phyloP scores from a whole-genome alignment of 2,888 invertebrate genomes.

The Globia sparganii region DNA sequence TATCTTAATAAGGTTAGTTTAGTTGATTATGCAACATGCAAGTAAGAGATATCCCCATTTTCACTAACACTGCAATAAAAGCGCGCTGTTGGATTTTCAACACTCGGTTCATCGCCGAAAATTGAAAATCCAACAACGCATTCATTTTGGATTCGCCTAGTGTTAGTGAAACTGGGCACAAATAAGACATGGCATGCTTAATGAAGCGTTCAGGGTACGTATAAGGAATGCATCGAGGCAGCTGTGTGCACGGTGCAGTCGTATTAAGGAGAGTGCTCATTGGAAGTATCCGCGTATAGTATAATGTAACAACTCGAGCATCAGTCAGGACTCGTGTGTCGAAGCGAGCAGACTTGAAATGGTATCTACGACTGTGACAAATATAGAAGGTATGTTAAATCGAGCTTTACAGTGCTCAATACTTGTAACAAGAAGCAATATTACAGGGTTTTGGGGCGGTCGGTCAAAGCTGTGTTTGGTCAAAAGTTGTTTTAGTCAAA shows the following conservation, averaged over 20 bases:
- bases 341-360: neutral
- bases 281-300: neutral
- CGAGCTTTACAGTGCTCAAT: neutral
- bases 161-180: neutral
- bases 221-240: conserved; percentile 23
- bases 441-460: too few relatives aligned
- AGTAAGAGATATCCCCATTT: neutral
- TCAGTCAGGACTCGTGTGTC: neutral
- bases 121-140: neutral
- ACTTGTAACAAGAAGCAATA: neutral
- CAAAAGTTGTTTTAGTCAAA: too few relatives aligned
- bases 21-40: conserved; percentile 6
- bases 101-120: neutral
- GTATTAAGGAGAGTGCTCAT: conserved; percentile 3
- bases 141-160: neutral
- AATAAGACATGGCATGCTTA: conserved; percentile 21
- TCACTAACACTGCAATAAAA: neutral
- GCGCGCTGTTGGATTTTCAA: neutral
- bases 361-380: neutral
- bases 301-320: neutral
- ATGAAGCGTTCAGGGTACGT: conserved; percentile 25
- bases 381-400: neutral
- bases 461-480: too few relatives aligned
- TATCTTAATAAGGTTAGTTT: conserved; percentile 3
- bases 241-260: conserved; percentile 10